Evolutionary conservation across 1,140 invertebrate species (phyloP), one percentile per base, ranked within the genome.

Genomic region (Hesperophylax magnus): DNA sequence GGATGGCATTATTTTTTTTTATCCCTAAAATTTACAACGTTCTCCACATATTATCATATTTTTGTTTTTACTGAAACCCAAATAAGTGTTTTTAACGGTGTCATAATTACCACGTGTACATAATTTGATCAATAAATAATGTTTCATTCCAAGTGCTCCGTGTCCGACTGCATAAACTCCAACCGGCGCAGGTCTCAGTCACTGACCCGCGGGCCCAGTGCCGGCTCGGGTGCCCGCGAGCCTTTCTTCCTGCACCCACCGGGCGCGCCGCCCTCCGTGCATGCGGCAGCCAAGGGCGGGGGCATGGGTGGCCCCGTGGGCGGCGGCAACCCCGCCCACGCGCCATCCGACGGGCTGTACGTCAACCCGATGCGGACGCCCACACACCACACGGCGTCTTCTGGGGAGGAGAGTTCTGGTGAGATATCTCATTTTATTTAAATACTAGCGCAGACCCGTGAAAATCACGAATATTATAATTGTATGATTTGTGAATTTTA

Each of bases 221-320:
- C n/a, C 14, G 72, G 71, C 53, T 27, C 52, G 3, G 71, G 54
- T 1, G 76, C 47, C 74, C 88, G 89, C 65, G 92, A 93, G 85
- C 94, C 94, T 0, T 95, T 95, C 86, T 95, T 94, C 86, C 88
- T 95, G 4, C 94, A 95, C 89, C 92, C 93, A 0, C 94, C 94
- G 0, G 87, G 54, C 86, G 86, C 22, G 82, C 85, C 53, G 77
- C 67, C 39, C 39, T 72, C 86, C 27, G 86, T 87, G 76, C 11
- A 77, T 74, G 77, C 77, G 60, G 17, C 88, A 87, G 14, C 72
- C 87, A 6, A 86, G 87, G 15, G 87, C 39, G 87, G 24, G 86
- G 86, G 4, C 77, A 27, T 0, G 84, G 84, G 27, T 4, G 86
- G 87, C 0, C 86, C 3, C 11, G n/a, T 7, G 67, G 56, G 65